Evolutionary conservation across 2,113 vertebrate species (phyloP).

Genomic region (Burhinus bistriatus): DNA sequence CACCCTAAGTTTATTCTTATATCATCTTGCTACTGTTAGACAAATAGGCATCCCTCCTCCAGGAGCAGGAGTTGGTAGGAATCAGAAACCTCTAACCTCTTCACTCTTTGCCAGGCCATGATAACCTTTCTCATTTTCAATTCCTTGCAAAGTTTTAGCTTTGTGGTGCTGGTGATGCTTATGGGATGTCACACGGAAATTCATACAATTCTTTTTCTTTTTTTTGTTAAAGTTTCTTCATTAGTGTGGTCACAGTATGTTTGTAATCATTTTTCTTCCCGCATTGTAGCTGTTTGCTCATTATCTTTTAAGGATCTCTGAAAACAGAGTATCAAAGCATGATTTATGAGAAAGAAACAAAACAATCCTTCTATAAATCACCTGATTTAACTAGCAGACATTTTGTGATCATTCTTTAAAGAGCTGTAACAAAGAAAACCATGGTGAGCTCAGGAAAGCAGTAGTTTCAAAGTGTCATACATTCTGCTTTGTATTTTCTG

Average conservation of each 20-base stretch:
- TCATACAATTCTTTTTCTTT: neutral
- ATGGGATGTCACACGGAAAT: fast-evolving
- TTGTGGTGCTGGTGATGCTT: neutral
- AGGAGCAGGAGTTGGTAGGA: neutral
- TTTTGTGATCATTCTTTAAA: neutral
- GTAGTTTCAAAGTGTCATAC: neutral
- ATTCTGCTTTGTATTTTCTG: neutral
- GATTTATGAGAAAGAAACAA: neutral
- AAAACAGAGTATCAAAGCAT: neutral
- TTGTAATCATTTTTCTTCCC: neutral
- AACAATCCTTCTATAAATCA: neutral
- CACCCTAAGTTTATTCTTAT: neutral
- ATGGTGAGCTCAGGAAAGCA: neutral
- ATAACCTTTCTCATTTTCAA: neutral
- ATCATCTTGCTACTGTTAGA: neutral
- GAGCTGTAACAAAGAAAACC: neutral
- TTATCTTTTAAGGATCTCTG: neutral
- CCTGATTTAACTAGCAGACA: neutral
- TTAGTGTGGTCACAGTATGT: neutral
- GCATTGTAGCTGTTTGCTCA: neutral
- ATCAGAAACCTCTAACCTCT: neutral
- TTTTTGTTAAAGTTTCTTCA: neutral
- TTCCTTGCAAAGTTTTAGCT: neutral
- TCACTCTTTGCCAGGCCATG: neutral
- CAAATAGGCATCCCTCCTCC: neutral